phyloP scores from a whole-genome alignment of 2,888 invertebrate species.

The Dorcus hopei region DNA sequence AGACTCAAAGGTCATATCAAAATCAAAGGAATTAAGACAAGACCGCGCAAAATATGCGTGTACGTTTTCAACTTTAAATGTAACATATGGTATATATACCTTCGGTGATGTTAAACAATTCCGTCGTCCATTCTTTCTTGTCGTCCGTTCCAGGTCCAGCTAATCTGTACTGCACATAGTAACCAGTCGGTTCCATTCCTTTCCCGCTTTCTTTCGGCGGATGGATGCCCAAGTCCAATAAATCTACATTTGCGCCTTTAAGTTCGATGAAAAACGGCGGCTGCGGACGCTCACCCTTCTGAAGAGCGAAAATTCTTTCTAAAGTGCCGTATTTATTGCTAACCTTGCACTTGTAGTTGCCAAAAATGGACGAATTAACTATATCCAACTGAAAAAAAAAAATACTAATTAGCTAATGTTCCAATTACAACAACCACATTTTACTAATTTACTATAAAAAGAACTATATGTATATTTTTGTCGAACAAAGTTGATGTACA shows the following conservation, averaged over 20 bases:
- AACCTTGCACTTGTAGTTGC: constrained; percentile 55
- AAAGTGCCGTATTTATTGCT: constrained; percentile 53
- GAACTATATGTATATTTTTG: too few relatives aligned
- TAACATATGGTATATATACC: constrained; percentile 21
- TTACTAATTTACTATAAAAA: too few relatives aligned
- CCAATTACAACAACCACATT: too few relatives aligned
- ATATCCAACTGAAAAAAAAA: constrained; percentile 39
- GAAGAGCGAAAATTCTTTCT: constrained; percentile 51
- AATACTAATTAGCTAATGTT: background rate
- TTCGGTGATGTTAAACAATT: constrained; percentile 29
- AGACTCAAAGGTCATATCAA: too few relatives aligned
- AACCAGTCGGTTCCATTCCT: constrained; percentile 39
- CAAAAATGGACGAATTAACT: constrained; percentile 45
- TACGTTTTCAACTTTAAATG: too few relatives aligned
- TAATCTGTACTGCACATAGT: constrained; percentile 36
- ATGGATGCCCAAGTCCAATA: constrained; percentile 36
- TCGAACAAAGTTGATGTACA: too few relatives aligned
- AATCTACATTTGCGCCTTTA: constrained; percentile 32
- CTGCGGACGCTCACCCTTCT: constrained; percentile 55
- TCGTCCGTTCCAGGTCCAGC: constrained; percentile 9
- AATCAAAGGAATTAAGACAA: too few relatives aligned
- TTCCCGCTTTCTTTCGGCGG: constrained; percentile 29
- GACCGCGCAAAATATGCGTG: too few relatives aligned
- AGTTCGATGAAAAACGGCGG: constrained; percentile 45
- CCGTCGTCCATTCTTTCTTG: constrained; percentile 31